Evolutionary conservation across 2,113 vertebrate genomes (phyloP).

Genomic region (Tupaia tana): DNA sequence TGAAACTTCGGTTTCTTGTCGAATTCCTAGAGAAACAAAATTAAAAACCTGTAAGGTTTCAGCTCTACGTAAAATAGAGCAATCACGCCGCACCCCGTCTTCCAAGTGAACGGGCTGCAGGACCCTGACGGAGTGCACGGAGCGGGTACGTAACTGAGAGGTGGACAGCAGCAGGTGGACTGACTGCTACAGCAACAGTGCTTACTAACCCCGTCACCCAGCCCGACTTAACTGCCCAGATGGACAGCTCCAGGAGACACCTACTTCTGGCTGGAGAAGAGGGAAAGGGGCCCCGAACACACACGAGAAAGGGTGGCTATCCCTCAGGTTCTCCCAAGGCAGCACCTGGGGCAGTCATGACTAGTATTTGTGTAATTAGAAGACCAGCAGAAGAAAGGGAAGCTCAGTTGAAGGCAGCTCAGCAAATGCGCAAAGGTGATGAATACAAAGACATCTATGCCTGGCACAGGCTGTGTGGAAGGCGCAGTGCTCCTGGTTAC

Average conservation of each 20-base stretch:
- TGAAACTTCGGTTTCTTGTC: slow-evolving; percentile 15
- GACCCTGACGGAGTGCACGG: not conserved
- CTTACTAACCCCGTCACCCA: not conserved
- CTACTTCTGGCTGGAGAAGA: not conserved
- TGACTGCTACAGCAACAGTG: not conserved
- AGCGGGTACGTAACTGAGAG: not conserved
- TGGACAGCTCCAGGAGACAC: not conserved
- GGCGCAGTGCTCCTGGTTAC: too few species aligned
- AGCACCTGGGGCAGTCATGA: not conserved
- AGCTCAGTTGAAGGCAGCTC: not conserved
- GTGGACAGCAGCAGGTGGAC: not conserved
- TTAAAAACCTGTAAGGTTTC: slow-evolving; percentile 18
- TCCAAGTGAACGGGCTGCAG: not conserved
- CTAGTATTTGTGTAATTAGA: not conserved
- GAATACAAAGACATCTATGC: not conserved
- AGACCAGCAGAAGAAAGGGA: not conserved
- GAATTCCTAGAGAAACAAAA: slow-evolving; percentile 64
- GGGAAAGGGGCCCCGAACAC: not conserved
- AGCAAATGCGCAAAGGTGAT: not conserved
- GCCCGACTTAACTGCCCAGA: not conserved
- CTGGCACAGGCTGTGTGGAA: too few species aligned
- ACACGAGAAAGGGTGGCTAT: not conserved
- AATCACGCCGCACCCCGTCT: not conserved
- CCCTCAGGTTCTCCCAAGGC: not conserved
- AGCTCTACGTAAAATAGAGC: not conserved